A percentile compares a stretch with the other conserved stretches of the same genome.
Conservation (phyloP, 2,797 vertebrate species). For the Pipistrellus pipistrellus region DNA sequence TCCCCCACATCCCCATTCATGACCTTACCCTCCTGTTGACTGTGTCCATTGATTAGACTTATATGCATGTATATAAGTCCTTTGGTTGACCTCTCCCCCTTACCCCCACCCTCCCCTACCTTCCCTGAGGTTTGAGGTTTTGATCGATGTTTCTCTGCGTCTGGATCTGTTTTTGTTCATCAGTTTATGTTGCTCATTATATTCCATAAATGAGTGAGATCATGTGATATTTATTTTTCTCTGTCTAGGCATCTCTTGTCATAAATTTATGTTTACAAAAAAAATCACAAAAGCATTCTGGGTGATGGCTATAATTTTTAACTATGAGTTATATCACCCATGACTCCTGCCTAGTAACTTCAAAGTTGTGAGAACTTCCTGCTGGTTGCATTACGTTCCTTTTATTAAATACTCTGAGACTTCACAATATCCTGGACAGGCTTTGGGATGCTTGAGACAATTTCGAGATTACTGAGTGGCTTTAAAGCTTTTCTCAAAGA, state of each 20-base stretch:
- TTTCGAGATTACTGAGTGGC: not conserved
- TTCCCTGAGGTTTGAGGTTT: too few relatives aligned
- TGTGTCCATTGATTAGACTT: too few relatives aligned
- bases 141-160: too few relatives aligned
- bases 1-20: too few relatives aligned
- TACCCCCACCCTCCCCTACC: too few relatives aligned
- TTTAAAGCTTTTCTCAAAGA: conserved; percentile 24
- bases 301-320: conserved; percentile 58
- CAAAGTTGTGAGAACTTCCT: conserved; percentile 28
- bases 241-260: not conserved
- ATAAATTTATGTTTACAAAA: conserved; percentile 61
- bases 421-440: not conserved
- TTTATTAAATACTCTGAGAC: conserved; percentile 31
- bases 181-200: too few relatives aligned
- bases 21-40: too few relatives aligned
- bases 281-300: conserved; percentile 58
- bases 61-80: too few relatives aligned
- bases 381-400: not conserved
- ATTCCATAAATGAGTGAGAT: too few relatives aligned
- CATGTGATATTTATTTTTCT: too few relatives aligned
- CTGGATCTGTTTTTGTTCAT: too few relatives aligned
- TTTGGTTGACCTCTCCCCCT: too few relatives aligned
- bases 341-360: conserved; percentile 20
- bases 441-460: not conserved
- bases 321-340: not conserved